phyloP scores from a whole-genome alignment of 2,888 invertebrate genomes.

The Pristionchus fissidentatus region DNA sequence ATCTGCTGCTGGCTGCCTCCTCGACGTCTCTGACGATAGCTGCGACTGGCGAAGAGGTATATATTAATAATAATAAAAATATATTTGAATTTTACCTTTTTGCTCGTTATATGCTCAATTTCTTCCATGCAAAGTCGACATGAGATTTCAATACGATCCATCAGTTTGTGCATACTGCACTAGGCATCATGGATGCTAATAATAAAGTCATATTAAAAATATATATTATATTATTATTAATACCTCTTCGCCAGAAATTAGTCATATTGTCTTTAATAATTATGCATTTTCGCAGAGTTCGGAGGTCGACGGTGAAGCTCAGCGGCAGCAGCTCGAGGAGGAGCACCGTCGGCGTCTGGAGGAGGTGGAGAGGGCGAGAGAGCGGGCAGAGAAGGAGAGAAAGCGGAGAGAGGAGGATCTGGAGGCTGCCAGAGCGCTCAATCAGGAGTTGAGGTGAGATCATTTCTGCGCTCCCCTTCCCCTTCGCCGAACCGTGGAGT shows the following conservation, averaged over 20 bases:
- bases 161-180: too few species aligned
- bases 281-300: too few species aligned
- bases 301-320: neutral
- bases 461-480: too few species aligned
- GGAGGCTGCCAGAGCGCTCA: constrained; percentile 15
- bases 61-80: neutral
- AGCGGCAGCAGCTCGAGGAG: neutral
- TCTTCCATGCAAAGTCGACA: too few species aligned
- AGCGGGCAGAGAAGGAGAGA: constrained; percentile 36
- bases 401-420: constrained; percentile 31
- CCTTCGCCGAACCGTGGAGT: too few species aligned
- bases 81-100: neutral
- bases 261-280: too few species aligned
- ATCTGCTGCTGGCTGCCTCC: neutral
- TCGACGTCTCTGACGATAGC: neutral
- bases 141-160: too few species aligned
- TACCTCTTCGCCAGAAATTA: too few species aligned
- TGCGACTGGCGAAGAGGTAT: neutral
- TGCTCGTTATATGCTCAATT: neutral
- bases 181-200: too few species aligned
- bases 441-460: constrained; percentile 18
- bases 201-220: too few species aligned
- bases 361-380: constrained; percentile 21
- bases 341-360: constrained; percentile 14
- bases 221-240: too few species aligned